Evolutionary conservation across 2,888 invertebrate species (phyloP).

Genomic region (Callinectes sapidus): DNA sequence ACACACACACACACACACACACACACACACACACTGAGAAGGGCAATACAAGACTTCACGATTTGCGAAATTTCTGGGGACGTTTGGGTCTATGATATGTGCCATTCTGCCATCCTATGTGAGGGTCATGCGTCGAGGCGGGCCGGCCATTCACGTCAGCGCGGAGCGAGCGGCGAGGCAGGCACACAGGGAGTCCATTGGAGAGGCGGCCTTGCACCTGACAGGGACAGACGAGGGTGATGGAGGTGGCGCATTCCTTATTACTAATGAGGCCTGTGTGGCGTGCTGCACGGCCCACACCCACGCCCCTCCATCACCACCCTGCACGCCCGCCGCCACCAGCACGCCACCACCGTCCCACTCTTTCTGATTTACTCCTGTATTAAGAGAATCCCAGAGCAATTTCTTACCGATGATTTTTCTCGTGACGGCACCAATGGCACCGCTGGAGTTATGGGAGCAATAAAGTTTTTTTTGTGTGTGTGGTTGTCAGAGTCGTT

Average conservation of each 20-base stretch:
- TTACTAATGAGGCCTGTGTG: conserved; percentile 11
- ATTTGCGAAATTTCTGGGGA: background rate
- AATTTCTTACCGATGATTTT: conserved; percentile 35
- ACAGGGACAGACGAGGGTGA: conserved; percentile 31
- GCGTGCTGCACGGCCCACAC: conserved; percentile 30
- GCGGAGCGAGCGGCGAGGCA: background rate
- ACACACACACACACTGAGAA: conserved; percentile 2
- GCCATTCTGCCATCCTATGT: background rate
- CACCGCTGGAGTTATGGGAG: conserved; percentile 14
- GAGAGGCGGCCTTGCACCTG: conserved; percentile 33
- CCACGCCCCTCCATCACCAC: conserved; percentile 30
- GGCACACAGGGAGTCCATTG: conserved; percentile 11
- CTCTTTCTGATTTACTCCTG: conserved; percentile 21
- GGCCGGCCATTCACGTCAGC: conserved; percentile 24
- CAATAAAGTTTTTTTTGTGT: background rate
- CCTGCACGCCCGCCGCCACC: conserved; percentile 15
- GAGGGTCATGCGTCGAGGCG: background rate
- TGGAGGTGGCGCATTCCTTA: conserved; percentile 34
- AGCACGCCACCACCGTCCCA: conserved; percentile 10
- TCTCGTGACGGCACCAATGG: conserved; percentile 37
- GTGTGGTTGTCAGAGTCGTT: conserved; percentile 19
- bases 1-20: background rate
- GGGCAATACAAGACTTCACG: background rate
- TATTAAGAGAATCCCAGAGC: conserved; percentile 24
- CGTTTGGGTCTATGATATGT: background rate